Evolutionary conservation across 2,113 vertebrate species (phyloP).

Genomic region (Charina bottae): DNA sequence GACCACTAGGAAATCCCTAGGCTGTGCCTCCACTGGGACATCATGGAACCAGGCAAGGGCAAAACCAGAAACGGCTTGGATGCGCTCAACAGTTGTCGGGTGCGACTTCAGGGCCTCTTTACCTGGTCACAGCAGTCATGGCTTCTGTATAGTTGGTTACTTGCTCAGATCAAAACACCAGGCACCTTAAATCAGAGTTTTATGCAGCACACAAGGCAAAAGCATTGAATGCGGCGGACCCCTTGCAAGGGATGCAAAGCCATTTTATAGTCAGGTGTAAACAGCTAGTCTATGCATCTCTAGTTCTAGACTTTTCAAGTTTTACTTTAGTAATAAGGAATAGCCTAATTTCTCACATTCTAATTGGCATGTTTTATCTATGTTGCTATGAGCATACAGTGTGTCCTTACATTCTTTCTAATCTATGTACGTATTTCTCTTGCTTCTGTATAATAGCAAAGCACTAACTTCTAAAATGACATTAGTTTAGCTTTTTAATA

Average conservation of each 20-base stretch:
- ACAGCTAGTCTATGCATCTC: background rate
- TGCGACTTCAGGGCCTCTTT: background rate
- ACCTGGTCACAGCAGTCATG: background rate
- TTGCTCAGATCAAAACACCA: background rate
- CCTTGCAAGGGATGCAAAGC: background rate
- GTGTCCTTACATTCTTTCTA: background rate
- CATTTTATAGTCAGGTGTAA: background rate
- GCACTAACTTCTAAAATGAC: background rate
- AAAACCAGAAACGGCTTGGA: background rate
- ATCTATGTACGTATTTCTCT: background rate
- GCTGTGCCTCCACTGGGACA: background rate
- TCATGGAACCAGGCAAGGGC: background rate
- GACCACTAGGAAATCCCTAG: background rate
- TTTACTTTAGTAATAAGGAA: background rate
- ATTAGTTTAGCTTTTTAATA: background rate
- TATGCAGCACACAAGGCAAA: background rate
- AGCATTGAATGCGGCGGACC: background rate
- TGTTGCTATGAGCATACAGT: background rate
- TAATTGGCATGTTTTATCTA: background rate
- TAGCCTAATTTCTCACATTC: background rate
- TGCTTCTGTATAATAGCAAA: background rate
- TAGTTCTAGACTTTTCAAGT: background rate
- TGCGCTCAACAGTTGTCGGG: background rate
- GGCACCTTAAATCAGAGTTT: background rate
- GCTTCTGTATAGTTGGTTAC: background rate